Evolutionary conservation across 2,113 vertebrate genomes (phyloP).

Genomic region (Mola mola): DNA sequence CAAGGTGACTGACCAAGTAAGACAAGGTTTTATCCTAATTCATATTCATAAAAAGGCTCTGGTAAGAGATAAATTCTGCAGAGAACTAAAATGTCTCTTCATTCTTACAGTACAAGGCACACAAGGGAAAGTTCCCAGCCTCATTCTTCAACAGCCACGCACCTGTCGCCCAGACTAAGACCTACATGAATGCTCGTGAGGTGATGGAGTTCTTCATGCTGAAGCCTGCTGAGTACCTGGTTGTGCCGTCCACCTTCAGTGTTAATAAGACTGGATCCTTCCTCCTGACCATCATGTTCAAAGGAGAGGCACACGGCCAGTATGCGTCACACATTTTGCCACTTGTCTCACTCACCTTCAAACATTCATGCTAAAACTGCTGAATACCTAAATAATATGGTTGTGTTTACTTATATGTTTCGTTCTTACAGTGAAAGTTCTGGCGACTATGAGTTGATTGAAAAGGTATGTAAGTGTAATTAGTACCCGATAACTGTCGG

Average conservation of each 20-base stretch:
- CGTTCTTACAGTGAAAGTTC: background rate
- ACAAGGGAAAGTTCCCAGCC: slow-evolving; percentile 62
- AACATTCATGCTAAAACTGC: too few relatives aligned
- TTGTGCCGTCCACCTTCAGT: slow-evolving; percentile 70
- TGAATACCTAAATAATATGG: too few relatives aligned
- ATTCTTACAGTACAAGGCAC: slow-evolving; percentile 37
- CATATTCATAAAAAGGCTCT: too few relatives aligned
- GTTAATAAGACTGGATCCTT: slow-evolving; percentile 67
- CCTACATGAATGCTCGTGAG: slow-evolving; percentile 58
- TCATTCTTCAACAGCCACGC: slow-evolving; percentile 57
- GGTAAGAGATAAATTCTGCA: background rate
- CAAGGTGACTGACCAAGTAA: background rate
- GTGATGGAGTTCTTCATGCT: slow-evolving; percentile 63
- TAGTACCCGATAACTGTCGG: too few relatives aligned
- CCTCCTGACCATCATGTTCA: slow-evolving; percentile 70
- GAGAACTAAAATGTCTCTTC: background rate
- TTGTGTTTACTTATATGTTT: background rate
- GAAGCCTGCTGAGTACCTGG: slow-evolving; percentile 71
- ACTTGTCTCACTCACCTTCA: background rate
- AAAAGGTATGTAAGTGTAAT: too few relatives aligned
- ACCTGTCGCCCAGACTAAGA: slow-evolving; percentile 37
- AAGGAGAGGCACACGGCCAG: slow-evolving; percentile 50
- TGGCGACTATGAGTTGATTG: background rate
- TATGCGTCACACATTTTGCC: slow-evolving; percentile 30
- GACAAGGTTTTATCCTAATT: background rate